phyloP scores from a whole-genome alignment of 2,888 invertebrate genomes.

The Lymantria dispar region DNA sequence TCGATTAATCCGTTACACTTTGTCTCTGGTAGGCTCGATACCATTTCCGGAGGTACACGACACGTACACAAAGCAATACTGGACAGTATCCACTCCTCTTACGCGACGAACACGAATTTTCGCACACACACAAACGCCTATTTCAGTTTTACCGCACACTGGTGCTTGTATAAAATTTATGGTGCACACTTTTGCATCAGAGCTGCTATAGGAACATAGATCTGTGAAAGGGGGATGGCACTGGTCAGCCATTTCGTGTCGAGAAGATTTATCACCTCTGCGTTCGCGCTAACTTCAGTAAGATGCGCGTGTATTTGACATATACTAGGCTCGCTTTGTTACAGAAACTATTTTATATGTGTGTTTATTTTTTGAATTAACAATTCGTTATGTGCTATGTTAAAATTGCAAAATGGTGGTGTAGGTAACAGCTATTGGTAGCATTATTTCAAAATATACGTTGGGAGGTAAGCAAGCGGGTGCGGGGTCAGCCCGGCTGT shows the following conservation, averaged over 20 bases:
- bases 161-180: constrained; percentile 79
- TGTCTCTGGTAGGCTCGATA: constrained; percentile 53
- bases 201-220: constrained; percentile 63
- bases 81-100: constrained; percentile 71
- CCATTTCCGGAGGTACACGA: constrained; percentile 54
- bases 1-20: constrained; percentile 58
- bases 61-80: constrained; percentile 71
- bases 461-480: constrained; percentile 44
- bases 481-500: constrained; percentile 70
- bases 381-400: constrained; percentile 33
- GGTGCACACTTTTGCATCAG: constrained; percentile 79
- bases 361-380: constrained; percentile 18
- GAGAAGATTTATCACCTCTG: constrained; percentile 79
- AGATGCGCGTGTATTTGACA: constrained; percentile 61
- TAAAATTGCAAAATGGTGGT: constrained; percentile 45
- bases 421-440: constrained; percentile 54
- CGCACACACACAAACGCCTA: constrained; percentile 60
- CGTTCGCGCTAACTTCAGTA: constrained; percentile 66
- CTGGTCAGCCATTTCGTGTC: constrained; percentile 81
- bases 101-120: constrained; percentile 70
- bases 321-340: constrained; percentile 21
- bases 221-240: constrained; percentile 61
- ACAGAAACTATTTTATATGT: constrained; percentile 6
- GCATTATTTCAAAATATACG: constrained; percentile 78
- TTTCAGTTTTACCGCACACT: constrained; percentile 77